Base-by-base conservation (phyloP, 2,888 invertebrate genomes). In the Biston stratarius region DNA sequence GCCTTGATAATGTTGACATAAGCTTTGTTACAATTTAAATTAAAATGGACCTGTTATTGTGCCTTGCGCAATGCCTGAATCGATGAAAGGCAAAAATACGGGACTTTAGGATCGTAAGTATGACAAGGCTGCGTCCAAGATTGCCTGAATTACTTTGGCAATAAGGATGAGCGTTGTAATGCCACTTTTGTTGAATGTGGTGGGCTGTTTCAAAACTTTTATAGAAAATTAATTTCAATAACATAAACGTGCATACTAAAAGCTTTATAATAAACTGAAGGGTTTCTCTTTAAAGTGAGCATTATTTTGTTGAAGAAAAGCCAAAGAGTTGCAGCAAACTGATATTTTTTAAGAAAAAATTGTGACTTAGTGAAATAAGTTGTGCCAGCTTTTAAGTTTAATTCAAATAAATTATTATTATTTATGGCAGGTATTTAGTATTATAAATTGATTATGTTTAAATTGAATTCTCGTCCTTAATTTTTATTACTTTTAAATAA, bases 101-200 rank as follows among this genome's bases (percentile, higher is more conserved):
- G 71, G 63, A 72, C 67, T 72, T 67, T 69, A 52, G 64, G 51
- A 65, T 74, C 67, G 64, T 73, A 67, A 64, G 72, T 72, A 69
- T 62, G 59, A 68, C 71, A 67, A 48, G 36, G 70, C 67, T 67
- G 65, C 60, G 71, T 61, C 52, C 45, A 61, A 70, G 67, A 67
- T 71, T 72, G 55, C 56, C 66, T 49, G 45, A 72, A 71, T 71
- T 44, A 56, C 40, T 68, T 61, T 64, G 65, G 61, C 56, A 70
- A 64, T 71, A 70, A 64, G 63, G 65, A 67, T 64, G 57, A 38
- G 0, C 40, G 9, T 11, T 7, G 15, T 48, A 47, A 51, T 38
- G 45, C 51, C 12, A 60, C 42, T 64, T 64, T 34, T 6, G 7
- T 51, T 51, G 8, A 34, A 5, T 34, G 9, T 7, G 12, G 8